Percentiles rank a stretch among this genome's conserved stretches.
phyloP scores from a whole-genome alignment of 2,888 invertebrate species.

The Tuta absoluta region DNA sequence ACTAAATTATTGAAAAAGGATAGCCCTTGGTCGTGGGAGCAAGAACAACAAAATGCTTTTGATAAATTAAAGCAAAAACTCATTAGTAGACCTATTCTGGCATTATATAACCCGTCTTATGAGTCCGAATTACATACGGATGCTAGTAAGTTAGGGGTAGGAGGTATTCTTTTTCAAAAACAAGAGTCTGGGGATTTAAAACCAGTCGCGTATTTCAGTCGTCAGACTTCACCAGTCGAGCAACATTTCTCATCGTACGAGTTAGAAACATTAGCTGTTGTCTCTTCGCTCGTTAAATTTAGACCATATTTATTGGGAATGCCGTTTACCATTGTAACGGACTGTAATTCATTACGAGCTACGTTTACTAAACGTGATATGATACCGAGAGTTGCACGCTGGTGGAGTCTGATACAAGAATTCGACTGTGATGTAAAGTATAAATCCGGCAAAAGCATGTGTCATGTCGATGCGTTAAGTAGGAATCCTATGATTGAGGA shows the following conservation, averaged over 20 bases:
- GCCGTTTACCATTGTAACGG: constrained; percentile 22
- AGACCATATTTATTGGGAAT: constrained; percentile 32
- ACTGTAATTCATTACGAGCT: too few relatives aligned
- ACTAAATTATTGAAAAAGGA: constrained; percentile 31
- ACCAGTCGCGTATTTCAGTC: constrained; percentile 29
- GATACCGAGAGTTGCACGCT: too few relatives aligned
- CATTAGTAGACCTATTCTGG: constrained; percentile 20
- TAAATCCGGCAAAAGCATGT: constrained; percentile 32
- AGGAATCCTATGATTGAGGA: constrained; percentile 27
- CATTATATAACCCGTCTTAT: constrained; percentile 23
- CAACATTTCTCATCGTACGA: constrained; percentile 30
- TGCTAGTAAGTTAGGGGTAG: constrained; percentile 25
- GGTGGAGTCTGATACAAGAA: too few relatives aligned
- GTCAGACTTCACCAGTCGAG: constrained; percentile 28
- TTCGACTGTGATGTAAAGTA: constrained; percentile 30
- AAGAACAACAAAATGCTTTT: constrained; percentile 26
- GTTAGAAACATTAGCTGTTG: constrained; percentile 33
- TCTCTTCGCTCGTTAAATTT: constrained; percentile 29
- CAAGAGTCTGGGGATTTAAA: constrained; percentile 19
- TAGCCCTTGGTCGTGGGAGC: constrained; percentile 34
- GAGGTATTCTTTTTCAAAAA: constrained; percentile 23
- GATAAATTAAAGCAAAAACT: constrained; percentile 20
- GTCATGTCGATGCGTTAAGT: constrained; percentile 35
- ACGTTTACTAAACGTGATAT: too few relatives aligned
- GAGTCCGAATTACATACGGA: constrained; percentile 28